A percentile compares a stretch with the other conserved stretches of the same genome.
These are phyloP conservation scores for Oligia fasciuncula DNA, from an alignment of 2,888 invertebrate genomes.

Conservation along the genomic window DNA sequence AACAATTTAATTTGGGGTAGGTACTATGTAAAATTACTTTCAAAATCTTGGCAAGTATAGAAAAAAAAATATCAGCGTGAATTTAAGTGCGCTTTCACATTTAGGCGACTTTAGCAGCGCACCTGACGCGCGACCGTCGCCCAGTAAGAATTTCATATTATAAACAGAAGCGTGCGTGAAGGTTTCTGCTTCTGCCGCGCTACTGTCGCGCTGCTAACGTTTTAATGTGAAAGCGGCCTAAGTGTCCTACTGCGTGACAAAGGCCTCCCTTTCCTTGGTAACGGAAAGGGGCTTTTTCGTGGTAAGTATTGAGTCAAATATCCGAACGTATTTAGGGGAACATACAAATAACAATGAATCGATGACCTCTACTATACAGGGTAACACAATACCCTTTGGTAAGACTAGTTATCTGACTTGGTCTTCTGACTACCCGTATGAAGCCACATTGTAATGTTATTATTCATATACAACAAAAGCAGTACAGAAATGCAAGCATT, in stretches of 20 bases:
- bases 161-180: too few relatives aligned
- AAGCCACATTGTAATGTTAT: not conserved
- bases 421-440: not conserved
- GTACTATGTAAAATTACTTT: not conserved
- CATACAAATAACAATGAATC: not conserved
- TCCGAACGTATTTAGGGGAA: not conserved
- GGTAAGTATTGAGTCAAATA: slow-evolving; percentile 2
- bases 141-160: too few relatives aligned
- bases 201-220: too few relatives aligned
- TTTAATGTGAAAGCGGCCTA: too few relatives aligned
- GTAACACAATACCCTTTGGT: not conserved
- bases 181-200: too few relatives aligned
- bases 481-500: slow-evolving; percentile 25
- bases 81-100: not conserved
- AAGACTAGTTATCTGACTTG: not conserved
- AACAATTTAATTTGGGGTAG: not conserved
- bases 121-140: too few relatives aligned
- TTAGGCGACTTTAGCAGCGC: too few relatives aligned
- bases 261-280: not conserved
- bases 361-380: not conserved
- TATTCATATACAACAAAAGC: slow-evolving; percentile 8
- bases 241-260: not conserved
- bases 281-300: not conserved
- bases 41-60: not conserved
- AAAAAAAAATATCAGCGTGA: not conserved